Percentiles rank a stretch among this genome's conserved stretches.
These are phyloP conservation scores for Conops quadrifasciatus DNA, from an alignment of 2,888 invertebrate species.

Conservation along the genomic window DNA sequence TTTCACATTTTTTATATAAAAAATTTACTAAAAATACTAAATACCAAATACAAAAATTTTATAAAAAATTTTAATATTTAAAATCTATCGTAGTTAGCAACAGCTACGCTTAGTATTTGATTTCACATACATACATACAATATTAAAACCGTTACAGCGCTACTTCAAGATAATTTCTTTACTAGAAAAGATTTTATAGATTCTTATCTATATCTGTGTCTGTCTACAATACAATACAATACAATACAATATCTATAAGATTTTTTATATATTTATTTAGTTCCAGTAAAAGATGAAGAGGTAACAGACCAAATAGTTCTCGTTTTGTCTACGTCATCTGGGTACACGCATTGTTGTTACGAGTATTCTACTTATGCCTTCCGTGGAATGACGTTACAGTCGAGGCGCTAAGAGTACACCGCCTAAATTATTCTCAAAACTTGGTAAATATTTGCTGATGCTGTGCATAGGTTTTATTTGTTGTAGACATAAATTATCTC, in stretches of 20 bases:
- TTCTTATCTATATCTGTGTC: background rate
- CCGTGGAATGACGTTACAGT: background rate
- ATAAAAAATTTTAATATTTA: background rate
- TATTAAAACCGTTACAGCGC: slow-evolving; percentile 16
- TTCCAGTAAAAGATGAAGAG: too few relatives aligned
- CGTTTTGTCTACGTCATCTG: too few relatives aligned
- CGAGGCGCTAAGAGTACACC: slow-evolving; percentile 38
- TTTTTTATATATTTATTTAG: slow-evolving; percentile 15
- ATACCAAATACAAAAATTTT: background rate
- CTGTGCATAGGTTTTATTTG: slow-evolving; percentile 23
- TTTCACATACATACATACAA: background rate
- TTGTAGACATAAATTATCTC: too few relatives aligned
- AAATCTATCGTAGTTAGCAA: background rate
- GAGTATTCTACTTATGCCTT: background rate
- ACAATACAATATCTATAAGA: too few relatives aligned
- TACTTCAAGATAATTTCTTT: background rate
- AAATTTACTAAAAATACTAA: background rate
- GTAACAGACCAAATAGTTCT: too few relatives aligned
- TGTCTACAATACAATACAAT: too few relatives aligned
- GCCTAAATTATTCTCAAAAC: slow-evolving; percentile 30
- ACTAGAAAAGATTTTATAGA: background rate
- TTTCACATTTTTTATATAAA: background rate
- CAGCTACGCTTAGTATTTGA: slow-evolving; percentile 20
- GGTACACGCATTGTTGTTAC: too few relatives aligned
- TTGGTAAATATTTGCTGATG: slow-evolving; percentile 37